Base-by-base conservation (phyloP, 2,797 vertebrate species). In the Spinus olivaceus region DNA sequence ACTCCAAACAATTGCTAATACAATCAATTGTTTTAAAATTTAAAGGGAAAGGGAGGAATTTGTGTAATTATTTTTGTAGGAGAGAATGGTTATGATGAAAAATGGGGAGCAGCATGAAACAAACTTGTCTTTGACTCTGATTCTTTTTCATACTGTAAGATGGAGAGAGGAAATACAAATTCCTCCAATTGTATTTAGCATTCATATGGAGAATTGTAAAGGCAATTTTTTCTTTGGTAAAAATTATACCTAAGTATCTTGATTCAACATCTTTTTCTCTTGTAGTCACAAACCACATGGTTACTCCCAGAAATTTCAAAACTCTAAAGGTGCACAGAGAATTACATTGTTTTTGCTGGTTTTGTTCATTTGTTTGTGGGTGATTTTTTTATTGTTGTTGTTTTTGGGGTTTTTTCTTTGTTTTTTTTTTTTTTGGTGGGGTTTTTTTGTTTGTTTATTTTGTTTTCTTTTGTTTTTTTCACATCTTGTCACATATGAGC, bases 401-500 rank as follows among this genome's bases (percentile, higher is more conserved):
- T 23, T 14, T 33, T 56, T 15, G 14, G 53, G 53, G 24, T 4
- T 17, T 59, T 56, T 16, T 44, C 4, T 49, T n/a, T 61, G 49
- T 60, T 54, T 8, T 10, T n/a, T 5, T 4, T 57, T 54, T 11
- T 12, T 37, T 54, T 56, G 4, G 8, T 19, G 10, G 17, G 6
- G 10, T 3, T 9, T 39, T 28, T 27, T 53, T 4, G 2, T 23
- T 32, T 12, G 1, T 21, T 46, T 24, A 1, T 8, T 51, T 70
- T 53, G 28, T 7, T 41, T 15, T 14, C 22, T 1, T 18, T 50
- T 67, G 12, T 49, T 65, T 49, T 53, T 6, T 8, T 20, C 1
- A 22, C 8, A 16, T 59, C 44, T 4, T n/a, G 8, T 44, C 42
- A 20, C 42, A 10, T 44, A 20, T 10, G 20, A 81, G 12, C 12